These are phyloP conservation scores for Gambusia holbrooki DNA, from an alignment of 2,113 vertebrate genomes.

Conservation along the genomic window DNA sequence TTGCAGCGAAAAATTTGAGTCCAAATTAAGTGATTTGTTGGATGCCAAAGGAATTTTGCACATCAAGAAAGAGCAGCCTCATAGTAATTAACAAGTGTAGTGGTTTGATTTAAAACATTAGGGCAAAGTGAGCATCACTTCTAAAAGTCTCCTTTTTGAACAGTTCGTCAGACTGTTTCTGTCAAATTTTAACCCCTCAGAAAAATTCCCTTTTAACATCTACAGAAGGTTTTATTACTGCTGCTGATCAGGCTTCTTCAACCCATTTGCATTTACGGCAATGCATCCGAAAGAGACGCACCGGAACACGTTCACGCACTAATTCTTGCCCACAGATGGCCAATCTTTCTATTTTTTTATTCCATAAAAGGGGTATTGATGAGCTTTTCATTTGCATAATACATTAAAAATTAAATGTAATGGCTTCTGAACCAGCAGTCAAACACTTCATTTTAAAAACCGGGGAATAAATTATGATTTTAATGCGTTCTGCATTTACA, in stretches of 20 bases:
- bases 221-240: background rate
- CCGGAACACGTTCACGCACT: background rate
- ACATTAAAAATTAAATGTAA: slow-evolving; percentile 34
- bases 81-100: background rate
- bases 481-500: slow-evolving; percentile 33
- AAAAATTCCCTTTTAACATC: background rate
- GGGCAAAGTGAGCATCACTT: background rate
- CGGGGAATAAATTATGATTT: slow-evolving; percentile 43
- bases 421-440: slow-evolving; percentile 44
- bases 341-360: slow-evolving; percentile 3
- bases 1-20: background rate
- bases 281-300: background rate
- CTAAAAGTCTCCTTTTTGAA: background rate
- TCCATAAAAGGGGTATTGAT: slow-evolving; percentile 12
- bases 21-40: too few relatives aligned
- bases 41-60: background rate
- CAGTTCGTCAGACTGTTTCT: background rate
- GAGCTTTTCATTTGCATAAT: slow-evolving; percentile 52
- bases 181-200: background rate
- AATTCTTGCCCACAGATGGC: background rate
- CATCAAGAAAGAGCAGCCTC: background rate
- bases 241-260: background rate
- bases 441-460: slow-evolving; percentile 32
- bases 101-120: background rate
- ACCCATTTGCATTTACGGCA: background rate